Evolutionary conservation across 2,113 vertebrate species (phyloP), one percentile per base, ranked within the genome.

Genomic region (human): DNA sequence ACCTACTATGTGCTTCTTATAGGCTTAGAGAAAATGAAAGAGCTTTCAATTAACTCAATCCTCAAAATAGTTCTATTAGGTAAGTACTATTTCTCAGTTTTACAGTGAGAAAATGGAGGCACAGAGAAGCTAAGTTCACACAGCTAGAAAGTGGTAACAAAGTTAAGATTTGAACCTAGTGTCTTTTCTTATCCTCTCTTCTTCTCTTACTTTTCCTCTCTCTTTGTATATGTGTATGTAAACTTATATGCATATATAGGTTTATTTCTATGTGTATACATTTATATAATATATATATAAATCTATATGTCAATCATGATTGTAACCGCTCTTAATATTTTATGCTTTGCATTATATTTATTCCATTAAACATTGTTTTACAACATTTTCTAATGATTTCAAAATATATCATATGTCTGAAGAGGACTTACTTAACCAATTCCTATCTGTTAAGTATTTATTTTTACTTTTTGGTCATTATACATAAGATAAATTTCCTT

Each of bases 321-420:
- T 93, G 4, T 86, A 89, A 17, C 72, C 30, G 6, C n/a, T 89
- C 22, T 57, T 81, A 80, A 38, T 93, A 48, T 57, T 27, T 88
- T 83, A 57, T 73, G 50, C 43, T 64, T n/a, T 86, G 50, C 3
- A 55, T 59, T 84, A 4, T 72, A 14, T 75, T 32, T 78, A 55
- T 64, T 17, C 81, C 25, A 80, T 85, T 84, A 90, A 57, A 52
- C 2, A 45, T 79, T 80, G 40, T 55, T 96, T 93, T 32, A 84
- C n/a, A 88, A 59, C 17, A 73, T 92, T 95, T 78, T 92, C 23
- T 73, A 72, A 82, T 87, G 45, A 73, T 50, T 96, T 83, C 40
- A 85, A 88, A 89, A 73, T 92, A 50, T 13, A 38, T 73, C 50
- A 84, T 73, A 87, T 73, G 4, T 92, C 17, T 95, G 6, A 23